Base-by-base conservation (phyloP, 2,113 vertebrate genomes). In the Channa maculata region DNA sequence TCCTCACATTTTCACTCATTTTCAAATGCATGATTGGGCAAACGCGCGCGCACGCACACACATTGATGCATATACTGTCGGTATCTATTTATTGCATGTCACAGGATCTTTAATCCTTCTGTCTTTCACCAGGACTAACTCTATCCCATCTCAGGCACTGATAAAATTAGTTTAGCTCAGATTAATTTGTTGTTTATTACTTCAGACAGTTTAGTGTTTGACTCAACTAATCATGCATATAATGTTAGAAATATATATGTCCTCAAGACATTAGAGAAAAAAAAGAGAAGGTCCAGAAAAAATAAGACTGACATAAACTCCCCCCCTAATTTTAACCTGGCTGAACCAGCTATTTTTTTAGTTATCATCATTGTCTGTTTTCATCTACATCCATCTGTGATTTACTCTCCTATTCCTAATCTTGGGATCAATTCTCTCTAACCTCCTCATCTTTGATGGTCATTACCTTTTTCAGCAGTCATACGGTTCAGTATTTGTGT, bases 1-100 rank as follows among this genome's bases (percentile, higher is more conserved):
- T 55, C n/a, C 8, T 82, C 65, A 55, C 59, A 44, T 70, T 59
- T 70, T 11, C 15, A 55, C 67, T 24, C 24, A 24, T 24, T 24
- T 24, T 24, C 24, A 24, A 24, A 77, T 63, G 15, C 71, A 46
- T 57, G 49, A 33, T 15, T 38, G 54, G 5, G 6, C 41, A 64
- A 69, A 24, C 24, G 24, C 1, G 24, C 24, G 1, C 24, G 24
- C 1, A 1, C 24, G 1, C 24, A 24, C 24, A 24, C 24, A 24
- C 24, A 24, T 24, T 24, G 24, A 24, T 24, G 24, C 24, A 24
- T 24, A 24, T 24, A 24, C 24, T 24, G 24, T 24, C 24, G 24
- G 24, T 24, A 24, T 24, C 24, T 24, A 24, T 45, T 41, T 33
- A 53, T 50, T 39, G 24, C 14, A 51, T 72, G 44, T 58, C 55